Conservation (phyloP, 1,140 invertebrate genomes). For the Metaphire vulgaris region DNA sequence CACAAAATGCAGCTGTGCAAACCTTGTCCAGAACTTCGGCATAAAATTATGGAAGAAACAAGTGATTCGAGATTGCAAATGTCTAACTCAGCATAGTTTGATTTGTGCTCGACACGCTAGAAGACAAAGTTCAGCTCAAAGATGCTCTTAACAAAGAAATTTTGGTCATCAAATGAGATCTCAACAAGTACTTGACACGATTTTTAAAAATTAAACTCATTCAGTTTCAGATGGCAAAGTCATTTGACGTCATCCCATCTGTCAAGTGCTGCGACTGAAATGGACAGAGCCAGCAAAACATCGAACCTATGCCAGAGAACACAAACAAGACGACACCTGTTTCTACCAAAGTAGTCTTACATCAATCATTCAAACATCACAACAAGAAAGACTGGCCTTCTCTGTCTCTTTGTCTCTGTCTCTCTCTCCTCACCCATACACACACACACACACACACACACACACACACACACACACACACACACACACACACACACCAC, state of each 20-base stretch:
- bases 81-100: too few species aligned
- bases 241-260: not conserved
- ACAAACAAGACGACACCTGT: not conserved
- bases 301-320: too few species aligned
- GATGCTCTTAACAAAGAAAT: too few species aligned
- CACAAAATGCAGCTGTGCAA: too few species aligned
- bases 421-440: not conserved
- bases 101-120: too few species aligned
- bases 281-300: slow-evolving; percentile 14
- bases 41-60: too few species aligned
- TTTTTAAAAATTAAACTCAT: too few species aligned
- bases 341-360: not conserved
- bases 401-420: not conserved
- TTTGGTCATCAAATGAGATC: too few species aligned
- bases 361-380: not conserved
- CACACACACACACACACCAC: not conserved
- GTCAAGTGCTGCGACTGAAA: slow-evolving; percentile 3
- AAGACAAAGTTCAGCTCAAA: too few species aligned
- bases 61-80: too few species aligned
- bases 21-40: too few species aligned
- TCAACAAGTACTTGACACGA: too few species aligned
- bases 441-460: not conserved
- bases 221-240: slow-evolving; percentile 13
- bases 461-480: slow-evolving; percentile 4
- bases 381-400: not conserved